Base-by-base conservation (phyloP, 1,140 invertebrate species). In the Druon quercuslanigerum region DNA sequence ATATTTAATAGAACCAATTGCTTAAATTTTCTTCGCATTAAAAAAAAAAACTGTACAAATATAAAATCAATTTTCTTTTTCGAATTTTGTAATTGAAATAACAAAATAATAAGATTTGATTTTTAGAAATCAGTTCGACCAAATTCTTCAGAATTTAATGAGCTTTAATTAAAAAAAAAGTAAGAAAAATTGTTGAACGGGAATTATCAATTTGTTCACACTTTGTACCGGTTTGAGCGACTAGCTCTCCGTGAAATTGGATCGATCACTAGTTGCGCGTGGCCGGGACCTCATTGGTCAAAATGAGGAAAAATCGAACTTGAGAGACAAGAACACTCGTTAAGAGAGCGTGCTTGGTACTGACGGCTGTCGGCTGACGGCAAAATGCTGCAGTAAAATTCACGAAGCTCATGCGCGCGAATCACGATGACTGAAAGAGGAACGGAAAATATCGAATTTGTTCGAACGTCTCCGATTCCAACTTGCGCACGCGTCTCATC, bases 231-330 rank as follows among this genome's bases (percentile, higher is more conserved):
- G 40, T 46, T 46, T 11, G 16, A 6, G 14, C 25, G 16, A 76
- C 46, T 51, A 40, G 20, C 12, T 57, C 74, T 80, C 54, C 73
- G 82, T 74, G 83, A 84, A 76, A 79, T 75, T 51, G 79, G 81
- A 84, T 83, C 78, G 85, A 86, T 85, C 83, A 86, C 85, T 79
- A 86, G 85, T 85, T 87, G 86, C 86, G 84, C 86, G 79, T 77
- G 54, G 51, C 56, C 52, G n/a, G 73, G 19, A 50, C 54, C 40
- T 11, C 33, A 33, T 76, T 66, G 20, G 70, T 46, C 40, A 11
- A 46, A 46, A 11, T 11, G 40, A 46, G 8, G 33, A 70, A 66
- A 71, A 76, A 72, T 33, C 57, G 71, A 72, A 46, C 46, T 75
- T 52, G 14, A 8, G 50, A 14, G 56, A 20, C 54, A 46, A 71